These are phyloP conservation scores for Drosophila flavopinicola DNA, from an alignment of 2,888 invertebrate species.

Conservation along the genomic window DNA sequence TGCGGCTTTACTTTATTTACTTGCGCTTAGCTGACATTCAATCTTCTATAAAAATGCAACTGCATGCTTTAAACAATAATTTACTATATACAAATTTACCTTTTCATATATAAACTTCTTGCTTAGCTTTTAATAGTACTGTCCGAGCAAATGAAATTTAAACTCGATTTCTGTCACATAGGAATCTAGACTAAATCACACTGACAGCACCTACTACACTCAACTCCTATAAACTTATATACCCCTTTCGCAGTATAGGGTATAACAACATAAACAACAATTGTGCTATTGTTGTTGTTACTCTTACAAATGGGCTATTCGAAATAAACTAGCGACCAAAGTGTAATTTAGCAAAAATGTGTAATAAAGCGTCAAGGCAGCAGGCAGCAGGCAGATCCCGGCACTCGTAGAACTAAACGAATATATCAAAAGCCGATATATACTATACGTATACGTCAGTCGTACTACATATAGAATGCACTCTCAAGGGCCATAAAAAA, in stretches of 20 bases:
- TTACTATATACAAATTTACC: neutral
- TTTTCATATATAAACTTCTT: too few species aligned
- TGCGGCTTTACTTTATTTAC: too few species aligned
- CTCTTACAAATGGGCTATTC: constrained; percentile 51
- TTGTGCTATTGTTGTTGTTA: constrained; percentile 24
- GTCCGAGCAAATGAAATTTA: too few species aligned
- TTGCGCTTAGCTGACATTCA: too few species aligned
- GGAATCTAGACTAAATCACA: too few species aligned
- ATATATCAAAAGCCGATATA: constrained; percentile 75
- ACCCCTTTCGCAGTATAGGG: constrained; percentile 16
- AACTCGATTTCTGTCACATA: too few species aligned
- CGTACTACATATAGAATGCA: constrained; percentile 54
- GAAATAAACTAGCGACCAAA: constrained; percentile 72
- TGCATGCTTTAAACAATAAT: neutral
- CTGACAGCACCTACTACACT: neutral
- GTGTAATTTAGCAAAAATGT: constrained; percentile 80
- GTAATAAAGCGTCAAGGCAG: constrained; percentile 55
- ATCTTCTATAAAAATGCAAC: too few species aligned
- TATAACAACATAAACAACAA: constrained; percentile 28
- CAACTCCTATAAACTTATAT: neutral
- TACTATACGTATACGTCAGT: constrained; percentile 15
- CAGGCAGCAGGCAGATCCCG: constrained; percentile 6
- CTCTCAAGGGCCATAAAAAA: constrained; percentile 72
- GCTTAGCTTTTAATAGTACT: too few species aligned
- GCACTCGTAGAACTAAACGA: constrained; percentile 36